These are phyloP conservation scores for Pogonus chalceus DNA, from an alignment of 1,140 invertebrate genomes.

Conservation along the genomic window DNA sequence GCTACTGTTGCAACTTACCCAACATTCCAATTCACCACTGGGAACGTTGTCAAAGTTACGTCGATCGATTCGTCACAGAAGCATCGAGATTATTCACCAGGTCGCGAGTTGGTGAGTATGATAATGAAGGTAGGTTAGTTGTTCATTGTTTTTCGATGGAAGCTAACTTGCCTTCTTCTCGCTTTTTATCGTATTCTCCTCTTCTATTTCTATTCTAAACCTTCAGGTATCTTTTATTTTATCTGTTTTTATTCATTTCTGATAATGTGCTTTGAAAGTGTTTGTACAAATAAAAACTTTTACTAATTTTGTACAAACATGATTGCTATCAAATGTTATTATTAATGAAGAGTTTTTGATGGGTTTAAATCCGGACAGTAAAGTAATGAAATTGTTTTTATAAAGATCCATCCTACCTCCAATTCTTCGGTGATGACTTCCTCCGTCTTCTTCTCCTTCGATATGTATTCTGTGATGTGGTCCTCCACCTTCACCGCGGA, in stretches of 20 bases:
- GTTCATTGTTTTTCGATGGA: no score
- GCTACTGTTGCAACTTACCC: conserved; percentile 81
- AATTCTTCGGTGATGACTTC: conserved; percentile 93
- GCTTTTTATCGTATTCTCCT: neutral
- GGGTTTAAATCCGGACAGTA: no score
- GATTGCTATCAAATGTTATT: no score
- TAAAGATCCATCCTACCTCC: conserved; percentile 67
- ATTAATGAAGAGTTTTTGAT: no score
- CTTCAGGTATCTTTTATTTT: neutral
- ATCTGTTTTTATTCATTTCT: conserved; percentile 10
- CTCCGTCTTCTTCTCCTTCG: conserved; percentile 76
- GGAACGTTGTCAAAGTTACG: conserved; percentile 80
- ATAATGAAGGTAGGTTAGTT: conserved; percentile 24
- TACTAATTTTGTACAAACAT: no score
- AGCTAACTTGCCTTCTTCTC: conserved; percentile 8
- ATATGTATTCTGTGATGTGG: conserved; percentile 88
- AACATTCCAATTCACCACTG: conserved; percentile 78
- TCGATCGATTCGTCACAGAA: conserved; percentile 85
- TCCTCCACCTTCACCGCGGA: conserved; percentile 72
- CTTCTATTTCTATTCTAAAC: neutral
- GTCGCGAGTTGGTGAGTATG: conserved; percentile 69
- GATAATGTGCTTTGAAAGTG: no score
- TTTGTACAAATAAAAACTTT: no score
- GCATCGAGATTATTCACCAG: conserved; percentile 72
- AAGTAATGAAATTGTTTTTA: no score